Base-by-base conservation (phyloP, 2,113 vertebrate species). In the Gallinago paraguaiae region DNA sequence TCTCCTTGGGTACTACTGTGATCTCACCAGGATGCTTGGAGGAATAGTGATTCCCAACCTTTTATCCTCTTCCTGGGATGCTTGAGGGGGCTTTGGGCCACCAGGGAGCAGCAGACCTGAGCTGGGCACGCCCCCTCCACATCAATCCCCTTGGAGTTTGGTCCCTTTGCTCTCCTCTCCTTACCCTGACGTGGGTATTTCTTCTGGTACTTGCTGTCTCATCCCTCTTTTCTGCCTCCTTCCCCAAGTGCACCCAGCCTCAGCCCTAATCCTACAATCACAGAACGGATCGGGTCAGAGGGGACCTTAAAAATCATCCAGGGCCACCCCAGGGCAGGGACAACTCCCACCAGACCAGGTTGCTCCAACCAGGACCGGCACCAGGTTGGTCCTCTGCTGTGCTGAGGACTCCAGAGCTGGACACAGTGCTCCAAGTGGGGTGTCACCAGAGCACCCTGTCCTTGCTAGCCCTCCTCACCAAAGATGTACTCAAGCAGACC, bases 101-200 rank as follows among this genome's bases (percentile, higher is more conserved):
- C 14, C 46, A 27, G 37, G 46, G 18, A 67, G 48, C 43, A 50
- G 56, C 22, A 63, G 31, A 5, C 33, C 22, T 24, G 43, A 33
- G 6, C 27, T 18, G 2, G 43, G 22, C 17, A 37, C 0, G 0
- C 30, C 20, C 24, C 19, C 16, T 10, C 7, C 8, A 2, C 30
- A 16, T 33, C 9, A 25, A 0, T 20, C 23, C 20, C 10, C 1
- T 4, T 18, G 17, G 30, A 3, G 14, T 56, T 48, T 37, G 31
- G 8, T 23, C 48, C 4, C 43, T 56, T 54, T 30, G 15, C 31
- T 81, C 8, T 33, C 53, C 35, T 20, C 53, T 23, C 75, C 30
- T 61, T 3, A 4, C 48, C 23, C 54, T 6, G 25, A 12, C 1
- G 9, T 17, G 8, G 35, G 22, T 17, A 3, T 19, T 28, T 17